These are phyloP conservation scores for Elegia similella DNA, from an alignment of 2,888 invertebrate species.

Conservation along the genomic window DNA sequence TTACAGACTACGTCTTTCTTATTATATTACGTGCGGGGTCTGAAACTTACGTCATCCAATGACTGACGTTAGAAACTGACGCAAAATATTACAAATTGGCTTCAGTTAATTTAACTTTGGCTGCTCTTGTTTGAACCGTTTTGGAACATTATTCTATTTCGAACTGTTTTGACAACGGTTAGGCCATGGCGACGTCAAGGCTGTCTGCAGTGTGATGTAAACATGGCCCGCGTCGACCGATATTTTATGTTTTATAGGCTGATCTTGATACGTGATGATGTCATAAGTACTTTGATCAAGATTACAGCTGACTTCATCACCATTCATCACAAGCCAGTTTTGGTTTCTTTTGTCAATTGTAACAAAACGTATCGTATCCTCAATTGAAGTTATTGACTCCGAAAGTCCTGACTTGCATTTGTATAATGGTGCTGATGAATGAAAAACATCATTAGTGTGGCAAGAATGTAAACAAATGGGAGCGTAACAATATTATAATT, in stretches of 20 bases:
- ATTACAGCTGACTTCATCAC: neutral
- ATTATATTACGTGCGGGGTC: neutral
- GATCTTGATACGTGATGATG: neutral
- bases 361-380: neutral
- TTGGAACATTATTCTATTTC: conserved; percentile 32
- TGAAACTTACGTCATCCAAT: neutral
- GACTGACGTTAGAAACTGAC: neutral
- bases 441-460: conserved; percentile 5
- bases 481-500: neutral
- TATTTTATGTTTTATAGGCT: conserved; percentile 15
- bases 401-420: neutral
- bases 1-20: too few species aligned
- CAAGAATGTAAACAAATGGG: conserved; percentile 13
- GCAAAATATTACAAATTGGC: conserved; percentile 19
- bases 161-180: conserved; percentile 40
- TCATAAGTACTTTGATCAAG: neutral
- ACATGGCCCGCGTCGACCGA: neutral
- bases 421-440: neutral
- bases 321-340: neutral
- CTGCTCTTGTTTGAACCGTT: neutral
- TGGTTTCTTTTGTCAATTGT: neutral
- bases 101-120: neutral
- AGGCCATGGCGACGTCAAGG: conserved; percentile 47
- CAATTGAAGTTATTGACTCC: neutral
- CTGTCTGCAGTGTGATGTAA: conserved; percentile 23